Conservation (phyloP, 2,888 invertebrate species). For the Nomada ferruginata region DNA sequence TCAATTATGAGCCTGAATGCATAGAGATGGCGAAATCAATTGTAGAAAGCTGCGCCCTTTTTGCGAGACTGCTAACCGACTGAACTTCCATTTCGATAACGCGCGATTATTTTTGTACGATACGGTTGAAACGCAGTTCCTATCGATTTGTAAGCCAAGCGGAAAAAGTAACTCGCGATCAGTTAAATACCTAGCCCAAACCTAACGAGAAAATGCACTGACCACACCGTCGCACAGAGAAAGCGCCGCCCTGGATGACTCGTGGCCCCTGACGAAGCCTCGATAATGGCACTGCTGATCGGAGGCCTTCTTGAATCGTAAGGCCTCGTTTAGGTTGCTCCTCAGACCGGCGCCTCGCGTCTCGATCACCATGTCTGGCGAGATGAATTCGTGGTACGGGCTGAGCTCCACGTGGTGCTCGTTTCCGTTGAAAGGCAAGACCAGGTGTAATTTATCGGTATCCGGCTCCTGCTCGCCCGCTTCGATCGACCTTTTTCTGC, state of each 20-base stretch:
- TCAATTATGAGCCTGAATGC: no score
- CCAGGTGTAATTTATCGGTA: slow-evolving; percentile 75
- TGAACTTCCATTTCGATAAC: no score
- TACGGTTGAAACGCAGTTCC: background rate
- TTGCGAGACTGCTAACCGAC: no score
- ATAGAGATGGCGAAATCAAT: no score
- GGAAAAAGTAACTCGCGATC: no score
- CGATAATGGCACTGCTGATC: slow-evolving; percentile 85
- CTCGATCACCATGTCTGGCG: slow-evolving; percentile 89
- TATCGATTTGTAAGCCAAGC: background rate
- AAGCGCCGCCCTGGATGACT: slow-evolving; percentile 85
- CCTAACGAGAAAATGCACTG: slow-evolving; percentile 47
- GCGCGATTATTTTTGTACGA: no score
- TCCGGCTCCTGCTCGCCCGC: slow-evolving; percentile 11
- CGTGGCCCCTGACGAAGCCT: slow-evolving; percentile 83
- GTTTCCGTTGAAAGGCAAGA: slow-evolving; percentile 77
- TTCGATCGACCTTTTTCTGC: slow-evolving; percentile 70
- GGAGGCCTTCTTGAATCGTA: slow-evolving; percentile 72
- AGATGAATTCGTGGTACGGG: slow-evolving; percentile 85
- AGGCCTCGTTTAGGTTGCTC: slow-evolving; percentile 81
- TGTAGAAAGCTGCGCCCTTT: no score
- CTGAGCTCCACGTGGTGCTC: slow-evolving; percentile 84
- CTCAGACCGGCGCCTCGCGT: slow-evolving; percentile 85
- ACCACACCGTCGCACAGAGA: slow-evolving; percentile 85
- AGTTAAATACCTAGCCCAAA: no score